Evolutionary conservation across 2,888 invertebrate species (phyloP).

Genomic region (Temnothorax ravouxi): DNA sequence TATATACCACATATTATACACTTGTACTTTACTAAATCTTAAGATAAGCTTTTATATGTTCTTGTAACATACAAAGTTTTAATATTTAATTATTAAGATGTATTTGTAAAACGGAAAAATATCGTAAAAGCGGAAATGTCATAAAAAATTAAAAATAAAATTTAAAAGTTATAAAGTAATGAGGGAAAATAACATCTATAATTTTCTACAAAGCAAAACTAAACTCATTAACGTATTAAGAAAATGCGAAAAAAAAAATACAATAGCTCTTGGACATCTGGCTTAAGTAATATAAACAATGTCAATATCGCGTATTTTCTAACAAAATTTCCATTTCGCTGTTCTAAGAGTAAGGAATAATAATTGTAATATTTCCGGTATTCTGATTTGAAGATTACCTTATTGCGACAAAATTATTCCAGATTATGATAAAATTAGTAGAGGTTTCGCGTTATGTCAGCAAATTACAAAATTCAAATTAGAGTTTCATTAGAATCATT

Average conservation of each 20-base stretch:
- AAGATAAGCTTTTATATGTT: neutral
- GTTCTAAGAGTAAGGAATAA: neutral
- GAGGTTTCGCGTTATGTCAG: neutral
- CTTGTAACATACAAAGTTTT: neutral
- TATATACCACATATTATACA: neutral
- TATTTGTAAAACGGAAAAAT: neutral
- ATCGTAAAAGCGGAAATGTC: neutral
- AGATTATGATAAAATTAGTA: conserved; percentile 10
- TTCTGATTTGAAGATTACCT: neutral
- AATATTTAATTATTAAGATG: neutral
- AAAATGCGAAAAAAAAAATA: neutral
- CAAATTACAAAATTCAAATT: conserved; percentile 29
- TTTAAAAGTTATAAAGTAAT: neutral
- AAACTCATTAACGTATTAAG: neutral
- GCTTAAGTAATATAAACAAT: neutral
- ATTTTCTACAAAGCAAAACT: neutral
- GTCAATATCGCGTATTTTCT: neutral
- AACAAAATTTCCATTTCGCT: neutral
- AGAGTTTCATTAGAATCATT: conserved; percentile 17
- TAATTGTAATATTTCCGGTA: neutral
- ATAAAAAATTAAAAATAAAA: neutral
- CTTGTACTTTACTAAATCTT: neutral
- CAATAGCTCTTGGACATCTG: neutral
- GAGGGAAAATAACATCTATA: neutral
- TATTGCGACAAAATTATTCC: conserved; percentile 6